A percentile compares a stretch with the other conserved stretches of the same genome.
Conservation (phyloP, 2,888 invertebrate genomes). For the Phaedon cochleariae region DNA sequence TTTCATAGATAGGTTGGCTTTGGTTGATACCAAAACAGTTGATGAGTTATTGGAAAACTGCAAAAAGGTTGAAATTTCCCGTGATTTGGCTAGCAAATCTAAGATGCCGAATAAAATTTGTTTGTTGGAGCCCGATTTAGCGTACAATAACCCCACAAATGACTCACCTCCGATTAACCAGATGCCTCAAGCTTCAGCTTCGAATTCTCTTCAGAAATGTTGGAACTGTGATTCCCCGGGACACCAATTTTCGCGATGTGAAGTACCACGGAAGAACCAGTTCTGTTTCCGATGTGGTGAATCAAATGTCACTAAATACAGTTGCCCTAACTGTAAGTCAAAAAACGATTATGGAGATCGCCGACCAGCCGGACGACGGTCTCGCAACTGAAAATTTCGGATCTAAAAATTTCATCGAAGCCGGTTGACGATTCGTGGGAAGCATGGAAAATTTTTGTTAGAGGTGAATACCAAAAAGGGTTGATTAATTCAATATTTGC, state of each 20-base stretch:
- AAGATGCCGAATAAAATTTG: neutral
- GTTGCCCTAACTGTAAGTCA: too few relatives aligned
- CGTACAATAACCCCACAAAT: neutral
- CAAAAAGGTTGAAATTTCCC: neutral
- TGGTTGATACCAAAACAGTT: too few relatives aligned
- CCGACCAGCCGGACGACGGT: slow-evolving; percentile 13
- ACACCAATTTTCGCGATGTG: slow-evolving; percentile 2
- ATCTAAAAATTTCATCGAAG: neutral
- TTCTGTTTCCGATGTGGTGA: slow-evolving; percentile 26
- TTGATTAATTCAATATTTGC: slow-evolving; percentile 15
- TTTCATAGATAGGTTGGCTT: too few relatives aligned
- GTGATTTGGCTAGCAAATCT: too few relatives aligned
- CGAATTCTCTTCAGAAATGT: neutral
- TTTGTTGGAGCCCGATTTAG: neutral
- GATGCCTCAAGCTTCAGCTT: neutral
- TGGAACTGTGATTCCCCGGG: slow-evolving; percentile 2
- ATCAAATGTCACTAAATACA: slow-evolving; percentile 19
- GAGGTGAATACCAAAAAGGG: neutral
- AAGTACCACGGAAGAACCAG: neutral
- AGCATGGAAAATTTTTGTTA: slow-evolving; percentile 22
- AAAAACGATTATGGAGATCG: too few relatives aligned
- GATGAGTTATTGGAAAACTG: neutral
- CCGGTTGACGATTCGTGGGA: slow-evolving; percentile 18
- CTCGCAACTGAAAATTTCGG: neutral
- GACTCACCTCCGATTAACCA: slow-evolving; percentile 1